These are phyloP conservation scores for Rhopilema esculentum DNA, from an alignment of 30 jellyfish, hydroid and myxozoan genomes.

Conservation along the genomic window DNA sequence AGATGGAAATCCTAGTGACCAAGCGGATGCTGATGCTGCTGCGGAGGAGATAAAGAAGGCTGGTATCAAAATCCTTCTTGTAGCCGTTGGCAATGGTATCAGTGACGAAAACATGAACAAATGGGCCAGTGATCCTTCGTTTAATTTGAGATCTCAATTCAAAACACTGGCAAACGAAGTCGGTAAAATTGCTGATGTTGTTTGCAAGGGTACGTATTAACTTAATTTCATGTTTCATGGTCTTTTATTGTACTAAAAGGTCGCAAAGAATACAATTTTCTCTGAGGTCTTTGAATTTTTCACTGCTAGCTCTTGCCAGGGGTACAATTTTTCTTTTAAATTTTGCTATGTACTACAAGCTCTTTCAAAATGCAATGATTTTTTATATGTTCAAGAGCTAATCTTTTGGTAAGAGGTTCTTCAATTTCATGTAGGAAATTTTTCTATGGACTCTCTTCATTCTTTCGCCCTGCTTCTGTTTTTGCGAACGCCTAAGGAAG, in stretches of 20 bases:
- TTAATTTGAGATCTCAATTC: slow-evolving; percentile 26
- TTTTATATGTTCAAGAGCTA: too few species aligned
- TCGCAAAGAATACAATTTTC: background rate
- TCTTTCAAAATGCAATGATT: too few species aligned
- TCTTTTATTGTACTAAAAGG: too few species aligned
- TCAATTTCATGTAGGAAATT: too few species aligned
- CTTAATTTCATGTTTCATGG: too few species aligned
- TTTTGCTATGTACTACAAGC: background rate
- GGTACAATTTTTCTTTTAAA: background rate
- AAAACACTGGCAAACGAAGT: slow-evolving; percentile 30
- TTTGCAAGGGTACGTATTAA: slow-evolving; percentile 48
- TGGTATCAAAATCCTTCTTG: slow-evolving; percentile 51
- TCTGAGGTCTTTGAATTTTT: too few species aligned
- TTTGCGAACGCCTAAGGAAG: too few species aligned
- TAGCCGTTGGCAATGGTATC: slow-evolving; percentile 65
- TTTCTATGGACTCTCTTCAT: too few species aligned
- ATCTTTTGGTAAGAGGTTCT: too few species aligned
- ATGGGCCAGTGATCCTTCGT: slow-evolving; percentile 74
- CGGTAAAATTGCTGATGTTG: slow-evolving; percentile 23
- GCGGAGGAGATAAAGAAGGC: slow-evolving; percentile 44
- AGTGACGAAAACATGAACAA: slow-evolving; percentile 22
- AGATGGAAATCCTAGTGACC: slow-evolving; percentile 52
- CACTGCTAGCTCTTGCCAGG: too few species aligned
- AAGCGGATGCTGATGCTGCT: slow-evolving; percentile 29
- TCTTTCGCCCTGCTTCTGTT: too few species aligned